Conservation (phyloP, 2,113 vertebrate genomes). For the Nicator chloris region DNA sequence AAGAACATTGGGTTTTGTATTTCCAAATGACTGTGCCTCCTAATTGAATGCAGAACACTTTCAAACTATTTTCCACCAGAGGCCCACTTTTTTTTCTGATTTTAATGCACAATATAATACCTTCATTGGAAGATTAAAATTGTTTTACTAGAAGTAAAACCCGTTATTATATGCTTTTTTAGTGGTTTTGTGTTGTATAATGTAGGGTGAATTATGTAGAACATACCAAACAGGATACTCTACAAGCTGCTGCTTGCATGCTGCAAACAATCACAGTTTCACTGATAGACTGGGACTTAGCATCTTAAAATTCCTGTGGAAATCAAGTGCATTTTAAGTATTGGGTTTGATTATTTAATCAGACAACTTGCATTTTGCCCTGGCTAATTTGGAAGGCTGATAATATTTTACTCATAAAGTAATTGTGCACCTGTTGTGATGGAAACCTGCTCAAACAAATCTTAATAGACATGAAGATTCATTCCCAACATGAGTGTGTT, state of each 20-base stretch:
- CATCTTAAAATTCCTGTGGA: conserved; percentile 78
- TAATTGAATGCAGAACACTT: conserved; percentile 57
- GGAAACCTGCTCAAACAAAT: conserved; percentile 78
- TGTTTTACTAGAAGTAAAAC: conserved; percentile 50
- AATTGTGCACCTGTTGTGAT: conserved; percentile 85
- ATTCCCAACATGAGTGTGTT: conserved; percentile 51
- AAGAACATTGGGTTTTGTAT: conserved; percentile 40
- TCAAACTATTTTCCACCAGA: conserved; percentile 44
- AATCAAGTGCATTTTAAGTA: conserved; percentile 83
- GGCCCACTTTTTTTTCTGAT: neutral
- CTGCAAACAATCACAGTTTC: conserved; percentile 70
- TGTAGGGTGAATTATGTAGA: conserved; percentile 62
- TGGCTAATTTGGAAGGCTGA: conserved; percentile 80
- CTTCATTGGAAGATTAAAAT: conserved; percentile 53
- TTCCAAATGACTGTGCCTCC: conserved; percentile 45
- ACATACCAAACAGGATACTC: conserved; percentile 52
- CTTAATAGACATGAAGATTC: conserved; percentile 67
- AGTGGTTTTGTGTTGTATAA: conserved; percentile 48
- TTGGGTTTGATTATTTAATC: conserved; percentile 84
- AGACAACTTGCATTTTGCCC: conserved; percentile 81
- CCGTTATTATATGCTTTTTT: conserved; percentile 56
- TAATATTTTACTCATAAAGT: conserved; percentile 85
- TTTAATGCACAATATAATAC: conserved; percentile 41
- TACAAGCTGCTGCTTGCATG: conserved; percentile 56
- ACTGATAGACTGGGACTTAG: conserved; percentile 65